Base-by-base conservation (phyloP, 2,888 invertebrate genomes). In the Latrodectus elegans region DNA sequence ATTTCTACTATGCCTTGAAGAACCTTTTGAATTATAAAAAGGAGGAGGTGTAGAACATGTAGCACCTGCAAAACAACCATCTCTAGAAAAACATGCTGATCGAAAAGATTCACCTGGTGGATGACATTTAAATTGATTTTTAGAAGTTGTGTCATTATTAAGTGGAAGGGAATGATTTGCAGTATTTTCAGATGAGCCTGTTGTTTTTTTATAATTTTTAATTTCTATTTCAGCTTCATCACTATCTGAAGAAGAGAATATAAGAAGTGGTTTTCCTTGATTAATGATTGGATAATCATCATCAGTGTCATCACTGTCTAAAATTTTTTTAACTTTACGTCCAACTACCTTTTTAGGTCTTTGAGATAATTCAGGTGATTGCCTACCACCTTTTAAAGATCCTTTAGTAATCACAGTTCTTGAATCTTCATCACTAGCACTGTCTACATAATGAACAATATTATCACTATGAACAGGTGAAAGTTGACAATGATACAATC, bases 331-430 rank as follows among this genome's bases (percentile, higher is more conserved):
- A 4, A 72, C 53, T 64, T 84, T 88, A 65, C 88, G 86, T 9
- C 73, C 67, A 51, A 81, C 22, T 51, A 22, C 38, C n/a, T 72
- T 76, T 52, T 64, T 72, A 12, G 22, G 14, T 14, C 15, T 51
- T 55, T 55, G 38, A 10, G 38, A n/a, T 12, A 72, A 26, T 65
- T 82, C 82, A 17, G 87, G 68, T 64, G 74, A 64, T 26, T 82
- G 87, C 3, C 83, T 65, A 11, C 87, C 87, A 15, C 87, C 87
- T 74, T 88, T 88, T n/a, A 88, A 78, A 74, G 87, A 72, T 49
- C 87, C 87, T 78, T 74, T 88, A 14, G 55, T 64, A 15, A 72
- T 10, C 17, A 65, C 15, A 51, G 52, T 55, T 68, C 76, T 78
- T 38, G 79, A 72, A 53, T 83, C 83, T 49, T 88, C 88, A 52